A percentile compares a stretch with the other conserved stretches of the same genome.
Conservation (phyloP, 1,140 invertebrate genomes). For the Gonioctena quinquepunctata region DNA sequence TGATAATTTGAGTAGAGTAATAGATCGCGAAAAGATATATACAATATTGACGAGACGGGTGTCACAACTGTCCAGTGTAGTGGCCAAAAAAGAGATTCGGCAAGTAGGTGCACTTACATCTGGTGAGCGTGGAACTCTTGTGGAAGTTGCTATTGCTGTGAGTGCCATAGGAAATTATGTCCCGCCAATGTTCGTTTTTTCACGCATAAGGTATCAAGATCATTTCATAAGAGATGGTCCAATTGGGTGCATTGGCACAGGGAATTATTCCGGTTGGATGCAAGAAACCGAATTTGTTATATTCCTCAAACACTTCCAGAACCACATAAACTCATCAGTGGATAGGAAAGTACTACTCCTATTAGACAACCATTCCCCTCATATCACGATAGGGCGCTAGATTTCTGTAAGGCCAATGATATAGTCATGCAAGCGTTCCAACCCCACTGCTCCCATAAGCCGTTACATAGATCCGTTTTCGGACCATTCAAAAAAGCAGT, state of each 20-base stretch:
- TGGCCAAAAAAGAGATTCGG: no score
- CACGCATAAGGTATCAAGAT: conserved; percentile 23
- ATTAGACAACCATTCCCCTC: conserved; percentile 39
- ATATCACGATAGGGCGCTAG: conserved; percentile 31
- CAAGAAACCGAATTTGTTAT: conserved; percentile 31
- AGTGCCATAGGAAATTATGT: conserved; percentile 46
- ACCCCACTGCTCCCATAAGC: conserved; percentile 54
- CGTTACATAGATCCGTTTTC: conserved; percentile 52
- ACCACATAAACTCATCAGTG: conserved; percentile 41
- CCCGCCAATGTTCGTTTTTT: conserved; percentile 55
- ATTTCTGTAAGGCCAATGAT: conserved; percentile 43
- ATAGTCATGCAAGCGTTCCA: conserved; percentile 53
- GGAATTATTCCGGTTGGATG: conserved; percentile 20
- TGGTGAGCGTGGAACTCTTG: background rate
- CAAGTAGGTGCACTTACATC: conserved; percentile 7
- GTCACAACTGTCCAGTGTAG: no score
- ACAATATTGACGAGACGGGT: no score
- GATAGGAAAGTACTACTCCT: conserved; percentile 45
- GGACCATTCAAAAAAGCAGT: conserved; percentile 52
- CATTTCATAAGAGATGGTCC: conserved; percentile 19
- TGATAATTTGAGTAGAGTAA: no score
- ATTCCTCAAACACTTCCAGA: conserved; percentile 50
- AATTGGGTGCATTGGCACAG: conserved; percentile 12
- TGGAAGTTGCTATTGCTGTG: conserved; percentile 34
- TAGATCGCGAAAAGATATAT: no score